These are phyloP conservation scores for Trilocha varians DNA, from an alignment of 2,888 invertebrate species.

Conservation along the genomic window DNA sequence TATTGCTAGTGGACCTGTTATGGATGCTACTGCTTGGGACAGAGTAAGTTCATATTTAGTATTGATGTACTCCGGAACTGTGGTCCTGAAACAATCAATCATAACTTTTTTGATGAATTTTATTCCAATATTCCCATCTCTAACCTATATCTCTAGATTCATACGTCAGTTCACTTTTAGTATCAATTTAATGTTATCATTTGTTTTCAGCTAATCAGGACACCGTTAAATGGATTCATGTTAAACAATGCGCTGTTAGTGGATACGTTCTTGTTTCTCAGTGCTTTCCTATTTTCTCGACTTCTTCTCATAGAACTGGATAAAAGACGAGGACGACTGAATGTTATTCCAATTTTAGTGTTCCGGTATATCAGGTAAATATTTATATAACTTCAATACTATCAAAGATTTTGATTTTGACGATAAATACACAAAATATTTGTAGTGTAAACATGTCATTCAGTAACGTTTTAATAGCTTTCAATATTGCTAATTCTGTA, in stretches of 20 bases:
- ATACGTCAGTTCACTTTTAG: slow-evolving; percentile 4
- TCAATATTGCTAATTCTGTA: background rate
- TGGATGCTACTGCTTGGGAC: slow-evolving; percentile 77
- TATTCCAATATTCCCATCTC: too few relatives aligned
- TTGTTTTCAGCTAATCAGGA: slow-evolving; percentile 58
- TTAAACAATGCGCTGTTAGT: slow-evolving; percentile 79
- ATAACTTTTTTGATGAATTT: too few relatives aligned
- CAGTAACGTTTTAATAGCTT: background rate
- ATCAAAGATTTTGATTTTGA: background rate
- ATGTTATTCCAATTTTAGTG: slow-evolving; percentile 75
- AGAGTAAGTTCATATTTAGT: slow-evolving; percentile 50
- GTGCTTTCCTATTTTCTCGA: slow-evolving; percentile 80
- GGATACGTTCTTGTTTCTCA: slow-evolving; percentile 80
- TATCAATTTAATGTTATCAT: slow-evolving; percentile 6
- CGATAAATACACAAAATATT: too few relatives aligned
- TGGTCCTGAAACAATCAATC: too few relatives aligned
- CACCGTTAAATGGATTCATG: slow-evolving; percentile 74
- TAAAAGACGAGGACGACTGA: slow-evolving; percentile 75
- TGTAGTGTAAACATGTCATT: too few relatives aligned
- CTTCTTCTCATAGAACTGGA: slow-evolving; percentile 79
- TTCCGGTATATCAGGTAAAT: slow-evolving; percentile 79
- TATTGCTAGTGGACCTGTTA: slow-evolving; percentile 77
- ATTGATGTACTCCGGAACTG: background rate
- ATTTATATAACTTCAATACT: background rate
- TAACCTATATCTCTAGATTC: too few relatives aligned